A percentile compares a stretch with the other conserved stretches of the same genome.
Evolutionary conservation across 1,140 invertebrate species (phyloP).

Genomic region (Palaemon carinicauda): DNA sequence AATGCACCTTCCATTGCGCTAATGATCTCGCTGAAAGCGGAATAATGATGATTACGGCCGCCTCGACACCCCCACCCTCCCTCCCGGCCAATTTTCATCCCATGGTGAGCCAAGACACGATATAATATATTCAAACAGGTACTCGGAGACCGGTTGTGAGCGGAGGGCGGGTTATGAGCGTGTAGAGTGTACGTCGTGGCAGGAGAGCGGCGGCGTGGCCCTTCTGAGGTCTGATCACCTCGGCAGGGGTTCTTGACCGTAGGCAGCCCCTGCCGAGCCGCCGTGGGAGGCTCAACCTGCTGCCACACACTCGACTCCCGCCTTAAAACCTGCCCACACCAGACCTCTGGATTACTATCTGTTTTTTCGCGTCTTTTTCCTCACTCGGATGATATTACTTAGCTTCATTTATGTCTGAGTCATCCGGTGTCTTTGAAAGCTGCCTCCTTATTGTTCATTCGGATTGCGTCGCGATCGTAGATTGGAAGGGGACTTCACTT

Average conservation of each 20-base stretch:
- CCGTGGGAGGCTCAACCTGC: background rate
- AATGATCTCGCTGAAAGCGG: too few relatives aligned
- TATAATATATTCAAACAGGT: conserved; percentile 43
- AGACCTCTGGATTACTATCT: background rate
- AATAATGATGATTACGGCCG: background rate
- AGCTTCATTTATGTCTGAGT: background rate
- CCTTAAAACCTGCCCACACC: background rate
- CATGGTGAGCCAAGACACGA: background rate
- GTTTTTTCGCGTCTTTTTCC: background rate
- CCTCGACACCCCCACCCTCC: conserved; percentile 3
- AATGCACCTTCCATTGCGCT: background rate
- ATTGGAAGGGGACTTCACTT: too few relatives aligned
- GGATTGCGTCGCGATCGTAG: too few relatives aligned
- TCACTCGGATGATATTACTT: background rate
- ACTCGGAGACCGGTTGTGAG: conserved; percentile 1
- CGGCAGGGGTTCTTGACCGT: background rate
- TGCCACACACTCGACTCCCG: background rate
- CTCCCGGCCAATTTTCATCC: conserved; percentile 18
- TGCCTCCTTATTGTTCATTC: too few relatives aligned
- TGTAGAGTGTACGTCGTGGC: background rate
- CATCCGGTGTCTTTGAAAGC: background rate
- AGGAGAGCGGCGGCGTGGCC: conserved; percentile 10
- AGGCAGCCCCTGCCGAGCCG: conserved; percentile 18
- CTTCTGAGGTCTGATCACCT: conserved; percentile 24
- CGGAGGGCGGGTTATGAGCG: conserved; percentile 16